phyloP scores from a whole-genome alignment of 1,140 invertebrate genomes.

The Trichogramma pretiosum region DNA sequence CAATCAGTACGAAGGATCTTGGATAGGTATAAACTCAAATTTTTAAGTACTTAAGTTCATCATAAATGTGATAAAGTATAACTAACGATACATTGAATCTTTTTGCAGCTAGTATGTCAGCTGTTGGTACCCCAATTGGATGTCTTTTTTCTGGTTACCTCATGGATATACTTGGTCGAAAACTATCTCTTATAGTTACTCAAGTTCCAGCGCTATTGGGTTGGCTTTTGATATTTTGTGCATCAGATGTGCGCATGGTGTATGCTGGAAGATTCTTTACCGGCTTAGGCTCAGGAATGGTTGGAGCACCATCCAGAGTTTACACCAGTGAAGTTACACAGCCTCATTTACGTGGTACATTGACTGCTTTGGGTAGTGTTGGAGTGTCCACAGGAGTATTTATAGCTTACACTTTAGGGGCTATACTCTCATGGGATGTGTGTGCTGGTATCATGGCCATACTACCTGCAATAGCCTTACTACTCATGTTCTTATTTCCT shows the following conservation, averaged over 20 bases:
- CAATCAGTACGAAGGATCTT: slow-evolving; percentile 54
- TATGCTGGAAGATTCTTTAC: slow-evolving; percentile 55
- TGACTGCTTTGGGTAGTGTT: slow-evolving; percentile 56
- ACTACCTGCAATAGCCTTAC: slow-evolving; percentile 50
- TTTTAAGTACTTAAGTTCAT: too few relatives aligned
- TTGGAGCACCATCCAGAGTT: slow-evolving; percentile 58
- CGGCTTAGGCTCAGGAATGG: slow-evolving; percentile 61
- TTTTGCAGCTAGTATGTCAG: slow-evolving; percentile 59
- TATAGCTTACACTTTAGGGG: slow-evolving; percentile 56
- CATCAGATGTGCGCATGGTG: slow-evolving; percentile 52
- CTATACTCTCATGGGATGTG: slow-evolving; percentile 50
- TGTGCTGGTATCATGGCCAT: slow-evolving; percentile 52
- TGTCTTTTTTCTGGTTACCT: slow-evolving; percentile 61
- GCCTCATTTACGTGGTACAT: slow-evolving; percentile 58
- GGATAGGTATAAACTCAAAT: slow-evolving; percentile 52
- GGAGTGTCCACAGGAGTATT: slow-evolving; percentile 55
- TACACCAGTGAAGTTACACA: slow-evolving; percentile 62
- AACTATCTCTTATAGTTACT: slow-evolving; percentile 56
- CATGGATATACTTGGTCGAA: slow-evolving; percentile 60
- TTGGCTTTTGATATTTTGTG: slow-evolving; percentile 56
- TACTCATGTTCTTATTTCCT: slow-evolving; percentile 56
- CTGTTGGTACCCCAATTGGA: slow-evolving; percentile 62
- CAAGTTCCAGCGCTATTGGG: slow-evolving; percentile 61
- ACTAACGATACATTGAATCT: too few relatives aligned
- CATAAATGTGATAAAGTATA: too few relatives aligned